phyloP scores from a whole-genome alignment of 2,888 invertebrate species.

The Chrysolina oricalcia region DNA sequence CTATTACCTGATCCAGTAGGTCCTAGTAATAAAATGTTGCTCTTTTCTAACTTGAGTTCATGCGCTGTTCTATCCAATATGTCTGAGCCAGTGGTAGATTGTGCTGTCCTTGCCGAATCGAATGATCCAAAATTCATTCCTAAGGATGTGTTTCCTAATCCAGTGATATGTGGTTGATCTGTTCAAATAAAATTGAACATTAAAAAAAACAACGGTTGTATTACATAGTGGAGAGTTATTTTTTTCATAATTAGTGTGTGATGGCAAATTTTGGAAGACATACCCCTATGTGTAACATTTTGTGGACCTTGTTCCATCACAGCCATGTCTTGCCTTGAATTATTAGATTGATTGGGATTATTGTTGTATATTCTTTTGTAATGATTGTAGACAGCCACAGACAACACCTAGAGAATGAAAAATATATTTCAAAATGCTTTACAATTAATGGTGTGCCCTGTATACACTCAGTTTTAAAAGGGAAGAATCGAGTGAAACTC shows the following conservation, averaged over 20 bases:
- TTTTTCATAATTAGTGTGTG: neutral
- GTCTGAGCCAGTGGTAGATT: constrained; percentile 78
- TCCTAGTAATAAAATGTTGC: constrained; percentile 95
- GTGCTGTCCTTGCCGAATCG: constrained; percentile 49
- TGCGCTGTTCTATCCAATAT: constrained; percentile 87
- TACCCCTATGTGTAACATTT: constrained; percentile 82
- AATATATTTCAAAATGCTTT: neutral
- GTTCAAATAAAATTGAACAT: constrained; percentile 48
- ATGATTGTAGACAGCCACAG: constrained; percentile 99
- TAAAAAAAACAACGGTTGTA: neutral
- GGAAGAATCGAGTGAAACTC: no score
- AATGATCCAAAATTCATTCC: constrained; percentile 73
- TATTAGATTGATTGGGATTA: constrained; percentile 74
- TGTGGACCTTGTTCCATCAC: constrained; percentile 81
- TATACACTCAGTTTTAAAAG: no score
- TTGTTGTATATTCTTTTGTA: constrained; percentile 98
- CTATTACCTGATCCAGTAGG: constrained; percentile 94
- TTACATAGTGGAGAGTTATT: no score
- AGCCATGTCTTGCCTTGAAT: constrained; percentile 71
- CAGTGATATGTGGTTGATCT: constrained; percentile 92
- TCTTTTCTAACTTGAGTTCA: constrained; percentile 93
- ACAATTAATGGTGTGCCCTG: neutral
- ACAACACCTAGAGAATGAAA: constrained; percentile 78
- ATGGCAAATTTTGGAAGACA: constrained; percentile 37
- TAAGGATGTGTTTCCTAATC: constrained; percentile 81